These are phyloP conservation scores for Tenthredo amoena DNA, from an alignment of 2,888 invertebrate genomes.

Conservation along the genomic window DNA sequence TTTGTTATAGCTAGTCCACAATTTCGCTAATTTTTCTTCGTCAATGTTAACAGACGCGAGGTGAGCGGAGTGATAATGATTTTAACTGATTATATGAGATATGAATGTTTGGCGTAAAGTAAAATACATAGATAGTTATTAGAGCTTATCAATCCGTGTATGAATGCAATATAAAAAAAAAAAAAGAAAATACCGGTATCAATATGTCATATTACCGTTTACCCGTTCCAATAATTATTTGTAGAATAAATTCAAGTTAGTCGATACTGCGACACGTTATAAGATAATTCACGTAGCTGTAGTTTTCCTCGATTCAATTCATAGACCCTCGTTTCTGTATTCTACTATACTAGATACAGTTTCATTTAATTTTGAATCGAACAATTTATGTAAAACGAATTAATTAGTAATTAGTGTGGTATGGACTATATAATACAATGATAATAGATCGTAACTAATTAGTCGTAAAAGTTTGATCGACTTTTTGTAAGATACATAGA, in stretches of 20 bases:
- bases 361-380: not conserved
- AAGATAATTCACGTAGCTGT: not conserved
- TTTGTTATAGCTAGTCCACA: not conserved
- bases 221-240: not conserved
- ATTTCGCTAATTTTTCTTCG: not conserved
- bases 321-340: not conserved
- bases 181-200: not conserved
- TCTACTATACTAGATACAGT: not conserved
- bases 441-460: constrained; percentile 13
- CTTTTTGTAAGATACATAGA: constrained; percentile 43
- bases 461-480: constrained; percentile 18
- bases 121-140: constrained; percentile 5
- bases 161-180: constrained; percentile 29
- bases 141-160: constrained; percentile 26
- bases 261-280: not conserved
- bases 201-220: not conserved
- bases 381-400: not conserved
- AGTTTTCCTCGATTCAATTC: not conserved
- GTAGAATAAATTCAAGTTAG: not conserved
- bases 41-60: not conserved
- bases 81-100: not conserved
- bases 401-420: not conserved
- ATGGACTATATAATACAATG: not conserved
- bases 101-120: not conserved
- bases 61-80: not conserved